Evolutionary conservation across 1,140 invertebrate genomes (phyloP), one percentile per base, ranked within the genome.

Genomic region (Colletes gigas): DNA sequence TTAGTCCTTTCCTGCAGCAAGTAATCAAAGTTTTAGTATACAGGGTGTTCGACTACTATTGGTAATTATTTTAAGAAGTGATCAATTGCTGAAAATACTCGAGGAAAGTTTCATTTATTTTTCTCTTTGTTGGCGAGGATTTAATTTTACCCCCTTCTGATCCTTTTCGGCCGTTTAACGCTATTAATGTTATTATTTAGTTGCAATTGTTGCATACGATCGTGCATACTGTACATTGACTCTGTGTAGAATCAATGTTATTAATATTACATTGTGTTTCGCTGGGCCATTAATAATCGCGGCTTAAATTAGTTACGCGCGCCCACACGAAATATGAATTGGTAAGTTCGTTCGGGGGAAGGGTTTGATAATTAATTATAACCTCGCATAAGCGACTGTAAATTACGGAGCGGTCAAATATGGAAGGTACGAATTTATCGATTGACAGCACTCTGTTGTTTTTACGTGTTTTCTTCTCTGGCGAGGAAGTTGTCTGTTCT

Each of bases 201-300:
- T 21, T 44, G 1, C 4, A 67, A 68, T 47, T 59, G 41, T n/a
- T 5, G 9, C 4, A 30, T 17, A 10, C 14, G 15, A 4, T 7
- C 14, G 44, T 12, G 44, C 12, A 3, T 39, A 50, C 14, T 39
- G 15, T 9, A 10, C 59, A 19, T 54, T 15, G 14, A 4, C 17
- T 1, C 17, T 44, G 54, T 19, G 7, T 71, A 47, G 60, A 66
- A 71, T 82, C 70, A 82, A 82, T 65, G 69, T 71, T 79, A 78
- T 72, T 82, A 82, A 78, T 79, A 78, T 78, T 82, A 82, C 81
- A 82, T 78, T 82, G 81, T 70, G 68, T 67, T 79, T 21, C 81
- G 62, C 0, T 57, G 68, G 39, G 66, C 76, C 76, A 78, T 82
- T 82, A 82, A 82, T 82, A 82, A 82, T 82, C 62, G 41, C 54